Conservation (phyloP, 2,113 vertebrate genomes). For the Jaculus jaculus region DNA sequence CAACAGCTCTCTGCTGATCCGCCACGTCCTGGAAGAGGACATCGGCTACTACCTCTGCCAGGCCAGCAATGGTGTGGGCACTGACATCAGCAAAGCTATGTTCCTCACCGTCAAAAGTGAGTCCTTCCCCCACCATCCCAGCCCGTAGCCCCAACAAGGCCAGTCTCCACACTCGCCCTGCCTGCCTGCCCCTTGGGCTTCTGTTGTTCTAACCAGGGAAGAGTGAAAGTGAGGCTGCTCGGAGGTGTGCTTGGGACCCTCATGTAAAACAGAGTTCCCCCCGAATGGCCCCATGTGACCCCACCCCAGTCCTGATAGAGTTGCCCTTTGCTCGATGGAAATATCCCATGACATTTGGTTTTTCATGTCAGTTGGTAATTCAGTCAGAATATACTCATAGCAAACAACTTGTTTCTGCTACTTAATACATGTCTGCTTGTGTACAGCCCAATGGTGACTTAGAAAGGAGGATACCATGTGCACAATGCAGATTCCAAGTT, state of each 20-base stretch:
- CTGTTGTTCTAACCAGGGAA: background rate
- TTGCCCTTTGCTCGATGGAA: background rate
- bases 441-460: background rate
- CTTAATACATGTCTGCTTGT: background rate
- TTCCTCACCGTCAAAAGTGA: slow-evolving; percentile 98
- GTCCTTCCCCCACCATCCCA: slow-evolving; percentile 55
- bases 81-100: slow-evolving; percentile 99
- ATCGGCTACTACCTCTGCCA: slow-evolving; percentile 98
- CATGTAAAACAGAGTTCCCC: background rate
- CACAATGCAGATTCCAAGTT: background rate
- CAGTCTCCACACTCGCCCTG: background rate
- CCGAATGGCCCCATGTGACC: background rate
- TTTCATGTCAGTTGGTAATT: background rate
- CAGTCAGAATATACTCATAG: background rate
- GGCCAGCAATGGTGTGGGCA: slow-evolving; percentile 98
- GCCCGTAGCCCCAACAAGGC: background rate
- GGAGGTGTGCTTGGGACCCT: background rate
- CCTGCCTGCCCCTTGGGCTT: background rate
- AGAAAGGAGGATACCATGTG: background rate
- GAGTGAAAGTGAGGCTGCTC: background rate
- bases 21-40: slow-evolving; percentile 98
- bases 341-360: accelerated
- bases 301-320: background rate
- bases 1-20: slow-evolving; percentile 97
- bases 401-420: background rate